Evolutionary conservation across 2,113 vertebrate species (phyloP).

Genomic region (Entelurus aequoreus): DNA sequence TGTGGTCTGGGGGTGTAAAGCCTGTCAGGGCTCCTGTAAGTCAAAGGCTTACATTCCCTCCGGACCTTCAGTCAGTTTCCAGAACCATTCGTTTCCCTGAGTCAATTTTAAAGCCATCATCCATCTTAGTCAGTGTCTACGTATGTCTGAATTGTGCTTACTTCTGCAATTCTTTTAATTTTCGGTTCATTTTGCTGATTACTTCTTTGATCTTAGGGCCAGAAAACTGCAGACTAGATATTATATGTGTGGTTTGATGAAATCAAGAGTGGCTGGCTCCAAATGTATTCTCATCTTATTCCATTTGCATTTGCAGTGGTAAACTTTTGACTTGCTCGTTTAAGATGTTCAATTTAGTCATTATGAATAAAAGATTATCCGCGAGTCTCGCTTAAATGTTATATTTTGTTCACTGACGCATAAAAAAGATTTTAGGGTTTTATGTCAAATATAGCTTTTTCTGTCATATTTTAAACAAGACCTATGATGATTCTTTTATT

Average conservation of each 20-base stretch:
- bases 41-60: not conserved
- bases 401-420: too few relatives aligned
- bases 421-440: too few relatives aligned
- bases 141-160: not conserved
- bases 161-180: not conserved
- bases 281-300: too few relatives aligned
- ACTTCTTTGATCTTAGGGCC: not conserved
- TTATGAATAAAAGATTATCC: too few relatives aligned
- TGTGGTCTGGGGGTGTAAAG: slow-evolving; percentile 2
- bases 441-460: too few relatives aligned
- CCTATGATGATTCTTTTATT: too few relatives aligned
- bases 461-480: too few relatives aligned
- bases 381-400: too few relatives aligned
- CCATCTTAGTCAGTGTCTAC: slow-evolving; percentile 7
- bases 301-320: not conserved
- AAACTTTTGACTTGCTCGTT: not conserved
- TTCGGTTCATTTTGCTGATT: not conserved
- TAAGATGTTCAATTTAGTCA: not conserved
- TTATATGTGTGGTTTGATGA: too few relatives aligned
- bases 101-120: slow-evolving; percentile 11
- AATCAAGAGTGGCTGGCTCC: too few relatives aligned
- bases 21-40: slow-evolving; percentile 6
- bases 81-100: slow-evolving; percentile 4
- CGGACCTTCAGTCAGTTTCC: slow-evolving; percentile 4
- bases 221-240: not conserved